Evolutionary conservation across 2,888 invertebrate genomes (phyloP).

Genomic region (Mantis religiosa): DNA sequence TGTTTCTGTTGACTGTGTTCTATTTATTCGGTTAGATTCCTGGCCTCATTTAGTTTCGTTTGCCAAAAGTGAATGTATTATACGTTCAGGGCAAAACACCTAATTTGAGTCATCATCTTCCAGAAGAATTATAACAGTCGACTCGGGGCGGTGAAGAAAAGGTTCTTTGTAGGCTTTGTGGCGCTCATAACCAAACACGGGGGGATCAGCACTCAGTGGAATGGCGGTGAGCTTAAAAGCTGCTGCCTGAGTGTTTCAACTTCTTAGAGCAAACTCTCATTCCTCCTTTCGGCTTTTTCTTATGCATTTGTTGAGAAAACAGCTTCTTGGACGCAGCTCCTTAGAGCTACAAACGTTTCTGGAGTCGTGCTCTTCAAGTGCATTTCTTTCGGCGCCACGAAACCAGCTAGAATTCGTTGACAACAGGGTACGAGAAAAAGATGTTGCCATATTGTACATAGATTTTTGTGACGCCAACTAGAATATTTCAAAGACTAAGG

Average conservation of each 20-base stretch:
- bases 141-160: too few species aligned
- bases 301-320: not conserved
- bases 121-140: too few species aligned
- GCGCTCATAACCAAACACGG: not conserved
- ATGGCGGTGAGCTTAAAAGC: not conserved
- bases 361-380: not conserved
- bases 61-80: too few species aligned
- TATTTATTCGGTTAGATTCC: too few species aligned
- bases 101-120: too few species aligned
- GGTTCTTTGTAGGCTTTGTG: not conserved
- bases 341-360: not conserved
- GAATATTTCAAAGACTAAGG: too few species aligned
- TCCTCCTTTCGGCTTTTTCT: not conserved
- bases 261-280: not conserved
- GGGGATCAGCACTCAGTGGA: too few species aligned
- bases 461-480: too few species aligned
- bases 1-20: too few species aligned
- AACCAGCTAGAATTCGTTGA: not conserved
- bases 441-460: too few species aligned
- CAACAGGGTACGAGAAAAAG: not conserved
- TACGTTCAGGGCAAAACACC: too few species aligned
- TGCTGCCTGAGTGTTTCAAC: not conserved
- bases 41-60: too few species aligned
- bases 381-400: not conserved
- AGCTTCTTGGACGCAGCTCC: not conserved